Base-by-base conservation (phyloP, 1,140 invertebrate species). In the Andricus grossulariae region DNA sequence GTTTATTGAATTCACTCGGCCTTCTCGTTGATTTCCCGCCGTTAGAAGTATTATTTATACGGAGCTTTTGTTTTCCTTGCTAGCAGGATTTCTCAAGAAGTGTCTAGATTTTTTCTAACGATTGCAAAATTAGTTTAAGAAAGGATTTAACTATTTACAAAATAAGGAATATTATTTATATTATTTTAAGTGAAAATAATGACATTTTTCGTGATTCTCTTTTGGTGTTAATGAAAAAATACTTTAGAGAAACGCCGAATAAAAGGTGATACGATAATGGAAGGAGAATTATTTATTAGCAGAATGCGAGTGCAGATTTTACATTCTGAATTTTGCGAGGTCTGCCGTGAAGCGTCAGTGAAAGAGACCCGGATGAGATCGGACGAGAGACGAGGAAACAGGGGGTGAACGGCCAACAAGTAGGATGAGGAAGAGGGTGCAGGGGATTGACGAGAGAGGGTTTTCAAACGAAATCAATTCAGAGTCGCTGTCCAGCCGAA, bases 381-480 rank as follows among this genome's bases (percentile, higher is more conserved):
- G 60, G 51, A 72, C 72, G 66, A 74, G 57, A 60, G 50, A 49
- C 21, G n/a, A 51, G 70, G 66, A 75, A 72, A 74, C 71, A 75
- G 50, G 77, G 82, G 80, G 83, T 84, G 80, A 83, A 83, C 78
- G 78, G 82, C 80, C 81, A 79, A 83, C 82, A 82, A 83, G 82
- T 83, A 83, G 84, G 75, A 78, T 80, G 81, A 79, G 72, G 49
- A 76, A 71, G 82, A 82, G 82, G 80, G 82, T 81, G 82, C 75
- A 77, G 81, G 77, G 76, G 82, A 74, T 80, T 81, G 80, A 49
- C 71, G 74, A 72, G 72, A 78, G 74, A 80, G 83, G 79, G 83
- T 88, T 89, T 91, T 90, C 85, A 90, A 91, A 91, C 85, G 88
- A 90, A 90, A 91, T 91, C 90, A 91, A 91, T 91, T 91, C 88